Conservation (phyloP, 2,113 vertebrate species). For the Ramphastos sulfuratus region DNA sequence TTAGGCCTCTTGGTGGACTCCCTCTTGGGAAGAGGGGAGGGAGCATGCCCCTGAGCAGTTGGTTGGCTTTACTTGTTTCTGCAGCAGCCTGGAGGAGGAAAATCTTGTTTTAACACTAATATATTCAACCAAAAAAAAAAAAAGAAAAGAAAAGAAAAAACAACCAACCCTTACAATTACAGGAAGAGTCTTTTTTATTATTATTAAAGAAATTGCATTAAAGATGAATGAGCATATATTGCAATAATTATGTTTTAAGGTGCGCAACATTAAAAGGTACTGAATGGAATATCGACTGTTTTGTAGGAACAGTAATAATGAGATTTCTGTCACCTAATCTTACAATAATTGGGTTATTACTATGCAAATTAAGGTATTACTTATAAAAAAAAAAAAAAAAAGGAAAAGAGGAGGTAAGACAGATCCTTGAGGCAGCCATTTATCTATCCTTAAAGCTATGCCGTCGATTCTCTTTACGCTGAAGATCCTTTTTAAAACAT, state of each 20-base stretch:
- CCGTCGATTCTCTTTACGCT: slow-evolving; percentile 65
- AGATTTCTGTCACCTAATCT: slow-evolving; percentile 84
- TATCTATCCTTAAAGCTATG: slow-evolving; percentile 72
- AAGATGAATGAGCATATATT: slow-evolving; percentile 80
- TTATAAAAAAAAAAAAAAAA: slow-evolving; percentile 65
- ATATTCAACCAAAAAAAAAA: slow-evolving; percentile 40
- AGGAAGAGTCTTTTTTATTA: slow-evolving; percentile 57
- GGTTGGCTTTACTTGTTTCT: slow-evolving; percentile 73
- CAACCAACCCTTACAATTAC: slow-evolving; percentile 64
- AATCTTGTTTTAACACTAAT: slow-evolving; percentile 73
- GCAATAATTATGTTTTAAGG: slow-evolving; percentile 82
- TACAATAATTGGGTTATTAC: slow-evolving; percentile 85
- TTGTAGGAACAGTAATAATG: slow-evolving; percentile 81
- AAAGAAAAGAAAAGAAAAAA: too few species aligned
- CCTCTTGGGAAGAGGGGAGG: slow-evolving; percentile 26
- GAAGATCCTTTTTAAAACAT: slow-evolving; percentile 70
- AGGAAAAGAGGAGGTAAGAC: slow-evolving; percentile 52
- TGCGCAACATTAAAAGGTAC: slow-evolving; percentile 80
- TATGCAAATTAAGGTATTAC: slow-evolving; percentile 85
- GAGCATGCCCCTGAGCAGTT: slow-evolving; percentile 57
- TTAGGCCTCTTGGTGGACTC: slow-evolving; percentile 59
- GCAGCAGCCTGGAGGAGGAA: slow-evolving; percentile 66
- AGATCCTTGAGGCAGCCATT: slow-evolving; percentile 74
- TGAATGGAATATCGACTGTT: slow-evolving; percentile 82
- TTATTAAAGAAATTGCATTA: slow-evolving; percentile 81